Evolutionary conservation across 2,888 invertebrate genomes (phyloP), one percentile per base, ranked within the genome.

Genomic region (Pachymerium ferrugineum): DNA sequence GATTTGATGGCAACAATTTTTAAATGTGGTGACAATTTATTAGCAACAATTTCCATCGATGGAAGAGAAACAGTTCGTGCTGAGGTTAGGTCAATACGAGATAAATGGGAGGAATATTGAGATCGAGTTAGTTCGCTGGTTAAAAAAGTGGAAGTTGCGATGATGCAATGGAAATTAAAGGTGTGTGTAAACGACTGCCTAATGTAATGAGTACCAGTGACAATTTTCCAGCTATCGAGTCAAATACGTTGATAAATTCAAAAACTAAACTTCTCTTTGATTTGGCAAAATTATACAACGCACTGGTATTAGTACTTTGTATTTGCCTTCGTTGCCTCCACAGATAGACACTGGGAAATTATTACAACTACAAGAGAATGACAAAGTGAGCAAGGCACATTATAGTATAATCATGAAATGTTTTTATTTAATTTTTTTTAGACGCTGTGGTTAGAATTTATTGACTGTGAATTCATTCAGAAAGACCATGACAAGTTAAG

Each of bases 1-100:
- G 84, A 85, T 31, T 83, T 93, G 42, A 82, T 96, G 0, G 93
- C 91, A 78, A 88, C 86, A 78, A 91, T 92, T 0, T 89, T 93
- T 0, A 93, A 93, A 81, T 88, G 90, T 73, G 96, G 96, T 0
- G 97, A 97, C 84, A 88, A 90, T 4, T 84, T 97, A 10, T 94
- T 94, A 79, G 89, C 93, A 12, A 89, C 91, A 54, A 91, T 96
- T 8, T 91, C 91, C 0, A 90, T 93, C 0, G 93, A 94, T 79
- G 92, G 94, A 75, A 87, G 96, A 71, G 96, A 97, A 81, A 84
- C 86, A 71, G 89, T 97, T 72, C 87, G 97, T 77, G 87, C 89
- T 70, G 93, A 96, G 80, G 82, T 96, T 19, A 86, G 94, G 80
- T 86, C 88, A 76, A 85, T 96, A 73, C 87, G 96, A 77, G 90